Percentiles rank a stretch among this genome's conserved stretches.
Evolutionary conservation across 2,888 invertebrate genomes (phyloP).

Genomic region (Bembecia ichneumoniformis): DNA sequence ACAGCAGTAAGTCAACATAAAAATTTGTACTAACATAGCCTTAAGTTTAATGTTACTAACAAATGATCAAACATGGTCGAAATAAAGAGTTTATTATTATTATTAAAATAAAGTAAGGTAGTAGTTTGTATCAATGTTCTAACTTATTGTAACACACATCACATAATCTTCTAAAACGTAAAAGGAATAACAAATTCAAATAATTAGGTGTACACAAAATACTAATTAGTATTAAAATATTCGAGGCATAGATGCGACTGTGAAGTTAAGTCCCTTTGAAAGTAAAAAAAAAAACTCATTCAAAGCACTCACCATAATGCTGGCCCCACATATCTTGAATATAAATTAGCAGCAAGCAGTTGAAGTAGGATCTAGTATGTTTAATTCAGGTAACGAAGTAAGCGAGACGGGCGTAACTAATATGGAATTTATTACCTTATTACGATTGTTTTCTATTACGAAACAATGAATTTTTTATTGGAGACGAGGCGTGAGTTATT

Average conservation of each 20-base stretch:
- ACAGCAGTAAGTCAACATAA: too few relatives aligned
- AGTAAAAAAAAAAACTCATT: slow-evolving; percentile 29
- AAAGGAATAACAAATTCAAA: slow-evolving; percentile 19
- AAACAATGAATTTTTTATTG: slow-evolving; percentile 34
- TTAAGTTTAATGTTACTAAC: too few relatives aligned
- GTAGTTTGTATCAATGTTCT: too few relatives aligned
- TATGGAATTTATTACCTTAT: slow-evolving; percentile 44
- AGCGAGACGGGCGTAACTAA: slow-evolving; percentile 49
- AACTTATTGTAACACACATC: slow-evolving; percentile 18
- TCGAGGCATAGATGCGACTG: slow-evolving; percentile 40
- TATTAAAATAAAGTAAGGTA: too few relatives aligned
- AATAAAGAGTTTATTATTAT: too few relatives aligned
- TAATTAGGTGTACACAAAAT: slow-evolving; percentile 37
- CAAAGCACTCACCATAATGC: slow-evolving; percentile 39
- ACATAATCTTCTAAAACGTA: slow-evolving; percentile 12
- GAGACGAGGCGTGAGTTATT: slow-evolving; percentile 25
- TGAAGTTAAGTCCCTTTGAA: slow-evolving; percentile 29
- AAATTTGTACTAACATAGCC: too few relatives aligned
- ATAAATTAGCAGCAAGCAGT: slow-evolving; percentile 39
- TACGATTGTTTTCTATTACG: slow-evolving; percentile 51
- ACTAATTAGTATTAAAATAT: slow-evolving; percentile 56
- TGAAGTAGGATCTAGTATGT: slow-evolving; percentile 16
- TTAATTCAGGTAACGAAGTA: slow-evolving; percentile 21
- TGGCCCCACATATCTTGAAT: slow-evolving; percentile 48
- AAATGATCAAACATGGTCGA: too few relatives aligned